These are phyloP conservation scores for Ceratoteleas bidentatus DNA, from an alignment of 1,140 invertebrate species.

Conservation along the genomic window DNA sequence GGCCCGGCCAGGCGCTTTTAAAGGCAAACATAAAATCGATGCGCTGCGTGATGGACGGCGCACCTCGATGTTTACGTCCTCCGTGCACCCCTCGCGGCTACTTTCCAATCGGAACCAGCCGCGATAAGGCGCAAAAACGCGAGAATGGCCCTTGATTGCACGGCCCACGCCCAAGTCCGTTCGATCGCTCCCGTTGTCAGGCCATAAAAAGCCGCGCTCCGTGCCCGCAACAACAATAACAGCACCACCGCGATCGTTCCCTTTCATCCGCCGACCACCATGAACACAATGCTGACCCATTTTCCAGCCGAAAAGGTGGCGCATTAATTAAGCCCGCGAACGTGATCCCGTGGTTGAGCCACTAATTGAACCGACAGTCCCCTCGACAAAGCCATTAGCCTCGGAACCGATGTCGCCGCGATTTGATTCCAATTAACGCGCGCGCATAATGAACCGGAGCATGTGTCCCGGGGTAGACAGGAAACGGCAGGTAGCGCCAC, in stretches of 20 bases:
- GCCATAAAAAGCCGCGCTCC: no score
- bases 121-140: slow-evolving; percentile 37
- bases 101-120: slow-evolving; percentile 45
- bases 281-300: no score
- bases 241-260: no score
- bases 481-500: slow-evolving; percentile 55
- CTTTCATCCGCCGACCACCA: no score
- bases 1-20: slow-evolving; percentile 25
- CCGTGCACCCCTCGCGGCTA: slow-evolving; percentile 51
- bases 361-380: no score
- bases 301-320: no score
- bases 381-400: neutral
- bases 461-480: slow-evolving; percentile 28
- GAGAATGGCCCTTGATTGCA: slow-evolving; percentile 34
- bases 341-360: no score
- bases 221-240: no score
- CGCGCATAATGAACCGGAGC: slow-evolving; percentile 15
- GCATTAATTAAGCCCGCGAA: no score
- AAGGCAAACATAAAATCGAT: slow-evolving; percentile 67
- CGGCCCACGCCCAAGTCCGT: slow-evolving; percentile 17
- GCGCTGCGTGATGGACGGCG: slow-evolving; percentile 54
- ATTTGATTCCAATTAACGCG: slow-evolving; percentile 55
- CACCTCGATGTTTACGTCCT: slow-evolving; percentile 58
- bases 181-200: slow-evolving; percentile 20
- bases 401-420: neutral